These are phyloP conservation scores for Plodia interpunctella DNA, from an alignment of 1,140 invertebrate genomes.

Conservation along the genomic window DNA sequence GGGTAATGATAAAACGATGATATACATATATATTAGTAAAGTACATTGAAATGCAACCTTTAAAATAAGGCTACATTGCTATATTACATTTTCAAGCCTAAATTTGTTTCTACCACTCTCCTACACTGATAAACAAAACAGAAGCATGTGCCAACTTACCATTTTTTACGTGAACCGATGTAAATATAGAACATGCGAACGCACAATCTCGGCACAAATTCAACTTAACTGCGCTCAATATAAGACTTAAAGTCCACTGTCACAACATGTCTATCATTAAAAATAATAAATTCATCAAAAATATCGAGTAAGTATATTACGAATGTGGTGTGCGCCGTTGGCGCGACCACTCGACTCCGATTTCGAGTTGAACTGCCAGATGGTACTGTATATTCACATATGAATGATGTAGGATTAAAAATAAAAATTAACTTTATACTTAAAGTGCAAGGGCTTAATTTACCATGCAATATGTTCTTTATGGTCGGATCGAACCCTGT, in stretches of 20 bases:
- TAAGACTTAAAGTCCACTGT: constrained; percentile 7
- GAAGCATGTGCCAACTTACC: constrained; percentile 35
- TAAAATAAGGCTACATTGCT: too few species aligned
- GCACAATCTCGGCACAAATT: background rate
- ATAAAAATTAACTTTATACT: constrained; percentile 18
- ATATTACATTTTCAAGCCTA: too few species aligned
- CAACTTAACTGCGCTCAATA: constrained; percentile 10
- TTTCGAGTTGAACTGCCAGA: constrained; percentile 26
- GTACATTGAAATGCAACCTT: too few species aligned
- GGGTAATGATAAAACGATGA: too few species aligned
- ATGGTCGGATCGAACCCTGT: background rate
- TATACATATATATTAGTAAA: too few species aligned
- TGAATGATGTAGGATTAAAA: constrained; percentile 25
- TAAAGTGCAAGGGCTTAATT: constrained; percentile 12
- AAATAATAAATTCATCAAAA: background rate
- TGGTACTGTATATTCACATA: constrained; percentile 25
- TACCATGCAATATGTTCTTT: constrained; percentile 13
- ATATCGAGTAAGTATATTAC: background rate
- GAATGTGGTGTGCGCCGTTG: constrained; percentile 13
- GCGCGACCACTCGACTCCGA: constrained; percentile 23
- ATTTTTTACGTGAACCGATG: constrained; percentile 22
- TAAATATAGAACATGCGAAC: constrained; percentile 16
- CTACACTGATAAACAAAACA: constrained; percentile 4
- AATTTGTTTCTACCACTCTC: background rate
- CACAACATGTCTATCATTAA: background rate